Conservation (phyloP, 1,140 invertebrate species). For the Marisa cornuarietis region DNA sequence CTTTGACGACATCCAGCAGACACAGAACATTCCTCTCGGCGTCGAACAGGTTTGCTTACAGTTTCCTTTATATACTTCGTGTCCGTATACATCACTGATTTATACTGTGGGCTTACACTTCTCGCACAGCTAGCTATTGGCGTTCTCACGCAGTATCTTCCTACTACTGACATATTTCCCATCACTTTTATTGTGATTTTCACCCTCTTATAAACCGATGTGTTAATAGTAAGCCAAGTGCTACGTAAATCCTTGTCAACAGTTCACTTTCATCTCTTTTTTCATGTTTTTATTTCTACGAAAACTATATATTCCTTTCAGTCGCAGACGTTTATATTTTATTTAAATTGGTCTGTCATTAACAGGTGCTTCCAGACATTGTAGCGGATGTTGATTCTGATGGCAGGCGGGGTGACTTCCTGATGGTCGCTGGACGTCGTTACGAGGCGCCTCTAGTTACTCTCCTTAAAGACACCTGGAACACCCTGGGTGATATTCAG, state of each 20-base stretch:
- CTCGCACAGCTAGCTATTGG: too few relatives aligned
- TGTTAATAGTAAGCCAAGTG: too few relatives aligned
- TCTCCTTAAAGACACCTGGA: background rate
- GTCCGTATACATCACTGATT: background rate
- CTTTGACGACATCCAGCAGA: conserved; percentile 20
- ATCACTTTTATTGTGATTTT: too few relatives aligned
- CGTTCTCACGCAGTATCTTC: too few relatives aligned
- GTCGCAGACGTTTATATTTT: background rate
- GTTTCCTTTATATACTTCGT: background rate
- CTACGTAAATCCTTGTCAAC: too few relatives aligned
- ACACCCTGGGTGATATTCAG: background rate
- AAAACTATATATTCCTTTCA: too few relatives aligned
- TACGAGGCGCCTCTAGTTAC: background rate
- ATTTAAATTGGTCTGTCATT: background rate
- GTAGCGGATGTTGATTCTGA: background rate
- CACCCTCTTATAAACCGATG: too few relatives aligned
- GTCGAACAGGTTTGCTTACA: background rate
- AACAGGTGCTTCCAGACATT: background rate
- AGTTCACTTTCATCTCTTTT: too few relatives aligned
- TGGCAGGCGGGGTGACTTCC: conserved; percentile 4
- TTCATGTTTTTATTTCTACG: too few relatives aligned
- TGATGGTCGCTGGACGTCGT: background rate
- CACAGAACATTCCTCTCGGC: conserved; percentile 20
- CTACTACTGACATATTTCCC: too few relatives aligned
- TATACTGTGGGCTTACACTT: too few relatives aligned